Conservation (phyloP, 2,113 vertebrate species). For the Protobothrops flavoviridis region DNA sequence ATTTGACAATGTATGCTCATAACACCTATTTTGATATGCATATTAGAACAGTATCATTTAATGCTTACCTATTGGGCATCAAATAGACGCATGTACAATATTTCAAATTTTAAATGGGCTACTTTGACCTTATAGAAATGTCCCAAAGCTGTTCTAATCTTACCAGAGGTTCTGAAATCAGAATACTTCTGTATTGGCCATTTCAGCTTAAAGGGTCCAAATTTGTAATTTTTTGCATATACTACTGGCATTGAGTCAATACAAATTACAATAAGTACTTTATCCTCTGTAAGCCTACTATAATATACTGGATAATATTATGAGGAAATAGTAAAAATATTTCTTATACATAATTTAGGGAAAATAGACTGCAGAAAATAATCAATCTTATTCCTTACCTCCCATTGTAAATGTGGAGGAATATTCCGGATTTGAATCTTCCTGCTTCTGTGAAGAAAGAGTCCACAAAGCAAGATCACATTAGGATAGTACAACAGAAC, state of each 20-base stretch:
- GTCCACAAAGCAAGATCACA: not conserved
- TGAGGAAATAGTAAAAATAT: not conserved
- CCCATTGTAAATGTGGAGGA: constrained; percentile 93
- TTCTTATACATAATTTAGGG: fast-evolving
- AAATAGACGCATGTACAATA: not conserved
- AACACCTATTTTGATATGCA: not conserved
- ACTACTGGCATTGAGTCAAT: not conserved
- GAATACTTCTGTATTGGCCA: not conserved
- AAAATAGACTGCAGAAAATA: not conserved
- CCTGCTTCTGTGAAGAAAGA: constrained; percentile 83
- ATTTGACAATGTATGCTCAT: not conserved
- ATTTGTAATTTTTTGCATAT: not conserved
- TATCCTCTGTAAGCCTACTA: not conserved
- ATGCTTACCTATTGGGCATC: not conserved
- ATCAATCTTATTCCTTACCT: constrained; percentile 75
- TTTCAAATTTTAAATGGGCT: not conserved
- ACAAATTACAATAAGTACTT: not conserved
- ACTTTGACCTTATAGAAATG: not conserved
- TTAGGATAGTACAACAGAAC: not conserved
- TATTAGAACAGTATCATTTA: not conserved
- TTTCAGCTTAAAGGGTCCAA: not conserved
- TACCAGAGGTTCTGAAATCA: not conserved
- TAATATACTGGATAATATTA: not conserved
- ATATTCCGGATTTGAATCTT: constrained; percentile 97
- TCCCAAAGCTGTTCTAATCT: not conserved